These are phyloP conservation scores for Acanthurus tractus DNA, from an alignment of 2,797 vertebrate species.

Conservation along the genomic window DNA sequence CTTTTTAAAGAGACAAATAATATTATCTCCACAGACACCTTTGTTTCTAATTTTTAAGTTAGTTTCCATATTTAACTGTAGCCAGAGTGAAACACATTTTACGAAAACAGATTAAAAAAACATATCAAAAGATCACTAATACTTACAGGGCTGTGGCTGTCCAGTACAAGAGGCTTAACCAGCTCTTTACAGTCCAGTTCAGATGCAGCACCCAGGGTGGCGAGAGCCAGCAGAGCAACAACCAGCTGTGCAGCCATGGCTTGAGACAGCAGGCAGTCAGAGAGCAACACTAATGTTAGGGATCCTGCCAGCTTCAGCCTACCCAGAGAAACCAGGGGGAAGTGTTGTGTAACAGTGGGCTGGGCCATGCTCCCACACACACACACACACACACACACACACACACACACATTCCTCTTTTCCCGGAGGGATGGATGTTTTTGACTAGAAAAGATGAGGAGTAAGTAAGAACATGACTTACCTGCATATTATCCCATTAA, in stretches of 20 bases:
- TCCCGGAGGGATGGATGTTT: conserved; percentile 9
- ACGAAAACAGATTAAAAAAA: background rate
- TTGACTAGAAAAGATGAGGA: background rate
- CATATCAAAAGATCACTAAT: conserved; percentile 28
- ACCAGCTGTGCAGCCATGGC: conserved; percentile 79
- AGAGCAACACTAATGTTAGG: conserved; percentile 61
- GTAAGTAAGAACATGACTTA: background rate
- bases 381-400: conserved; percentile 8
- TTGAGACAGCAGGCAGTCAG: conserved; percentile 66
- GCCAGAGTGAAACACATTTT: background rate
- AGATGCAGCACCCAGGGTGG: conserved; percentile 72
- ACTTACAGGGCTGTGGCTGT: conserved; percentile 84
- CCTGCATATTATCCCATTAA: background rate
- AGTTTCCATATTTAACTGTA: background rate
- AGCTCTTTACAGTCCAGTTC: conserved; percentile 77
- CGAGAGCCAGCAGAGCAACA: conserved; percentile 72
- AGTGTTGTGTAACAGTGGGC: conserved; percentile 68
- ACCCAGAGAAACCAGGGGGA: conserved; percentile 48
- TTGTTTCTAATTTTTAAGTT: background rate
- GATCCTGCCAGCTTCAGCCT: conserved; percentile 61
- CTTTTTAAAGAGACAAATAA: background rate
- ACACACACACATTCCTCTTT: background rate
- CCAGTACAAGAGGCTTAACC: conserved; percentile 80
- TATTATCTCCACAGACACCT: background rate
- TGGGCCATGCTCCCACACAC: conserved; percentile 54